Conservation (phyloP, 2,888 invertebrate genomes). For the Hymenopus coronatus region DNA sequence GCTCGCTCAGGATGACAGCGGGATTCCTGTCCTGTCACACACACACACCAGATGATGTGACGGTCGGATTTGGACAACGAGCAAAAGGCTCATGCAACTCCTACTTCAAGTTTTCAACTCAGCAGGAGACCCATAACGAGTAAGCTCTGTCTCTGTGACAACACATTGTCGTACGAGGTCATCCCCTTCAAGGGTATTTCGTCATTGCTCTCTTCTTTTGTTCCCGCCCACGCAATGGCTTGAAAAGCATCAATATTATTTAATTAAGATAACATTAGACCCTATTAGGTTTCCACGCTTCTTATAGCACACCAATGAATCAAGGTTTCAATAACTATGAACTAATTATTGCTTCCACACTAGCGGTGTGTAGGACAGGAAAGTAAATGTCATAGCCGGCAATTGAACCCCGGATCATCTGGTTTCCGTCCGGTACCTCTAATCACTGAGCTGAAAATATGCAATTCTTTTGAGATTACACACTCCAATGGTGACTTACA, state of each 20-base stretch:
- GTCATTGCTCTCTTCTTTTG: not conserved
- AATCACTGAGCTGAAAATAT: no score
- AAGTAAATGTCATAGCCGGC: no score
- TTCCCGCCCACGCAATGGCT: not conserved
- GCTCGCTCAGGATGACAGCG: not conserved
- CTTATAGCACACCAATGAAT: no score
- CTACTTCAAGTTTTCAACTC: not conserved
- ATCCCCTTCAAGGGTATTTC: not conserved
- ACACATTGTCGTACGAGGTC: slow-evolving; percentile 15
- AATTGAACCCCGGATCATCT: no score
- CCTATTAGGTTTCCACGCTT: no score
- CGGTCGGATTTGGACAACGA: not conserved
- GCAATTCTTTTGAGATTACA: no score
- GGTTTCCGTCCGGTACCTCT: no score
- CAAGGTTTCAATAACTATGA: no score
- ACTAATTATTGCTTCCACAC: no score
- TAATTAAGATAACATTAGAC: no score
- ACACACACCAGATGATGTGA: not conserved
- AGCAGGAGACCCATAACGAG: slow-evolving; percentile 12
- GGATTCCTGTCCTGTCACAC: not conserved
- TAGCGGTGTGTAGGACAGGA: no score
- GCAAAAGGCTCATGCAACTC: not conserved
- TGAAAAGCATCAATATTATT: not conserved
- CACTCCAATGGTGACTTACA: no score
- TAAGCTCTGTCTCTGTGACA: slow-evolving; percentile 1